Evolutionary conservation across 2,888 invertebrate species (phyloP).

Genomic region (Hypena proboscidalis): DNA sequence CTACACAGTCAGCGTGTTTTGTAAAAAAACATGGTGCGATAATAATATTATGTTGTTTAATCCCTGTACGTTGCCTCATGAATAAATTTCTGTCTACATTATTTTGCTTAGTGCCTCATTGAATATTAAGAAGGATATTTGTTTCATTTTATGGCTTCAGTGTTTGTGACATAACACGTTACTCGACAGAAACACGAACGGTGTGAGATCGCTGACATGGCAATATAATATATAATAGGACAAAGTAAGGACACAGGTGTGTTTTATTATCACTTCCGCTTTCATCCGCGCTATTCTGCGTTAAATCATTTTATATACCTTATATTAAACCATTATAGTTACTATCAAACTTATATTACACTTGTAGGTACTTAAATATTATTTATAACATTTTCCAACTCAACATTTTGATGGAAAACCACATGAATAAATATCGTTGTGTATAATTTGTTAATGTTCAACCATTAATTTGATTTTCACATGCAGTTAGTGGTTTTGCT

Average conservation of each 20-base stretch:
- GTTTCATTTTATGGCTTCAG: constrained; percentile 27
- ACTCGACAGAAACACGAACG: constrained; percentile 14
- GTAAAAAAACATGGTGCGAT: not conserved
- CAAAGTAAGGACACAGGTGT: constrained; percentile 59
- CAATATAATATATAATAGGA: constrained; percentile 39
- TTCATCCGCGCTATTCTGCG: constrained; percentile 34
- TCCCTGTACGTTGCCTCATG: constrained; percentile 18
- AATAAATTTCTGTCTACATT: constrained; percentile 23
- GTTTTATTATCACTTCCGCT: constrained; percentile 62
- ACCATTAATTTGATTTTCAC: constrained; percentile 67
- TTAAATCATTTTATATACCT: constrained; percentile 50
- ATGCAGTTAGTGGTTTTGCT: constrained; percentile 59
- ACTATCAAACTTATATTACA: constrained; percentile 36
- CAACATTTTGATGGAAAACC: constrained; percentile 56
- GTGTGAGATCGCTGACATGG: constrained; percentile 41
- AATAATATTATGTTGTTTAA: constrained; percentile 17
- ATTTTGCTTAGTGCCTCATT: constrained; percentile 26
- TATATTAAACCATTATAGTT: constrained; percentile 43
- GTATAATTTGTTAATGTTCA: constrained; percentile 57
- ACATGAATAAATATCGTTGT: constrained; percentile 54
- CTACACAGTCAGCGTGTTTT: not conserved
- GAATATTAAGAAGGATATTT: constrained; percentile 34
- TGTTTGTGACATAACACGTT: constrained; percentile 18
- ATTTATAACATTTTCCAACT: constrained; percentile 37
- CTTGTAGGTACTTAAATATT: constrained; percentile 37